Base-by-base conservation (phyloP, 2,888 invertebrate species). In the Leptarthrus brevirostris region DNA sequence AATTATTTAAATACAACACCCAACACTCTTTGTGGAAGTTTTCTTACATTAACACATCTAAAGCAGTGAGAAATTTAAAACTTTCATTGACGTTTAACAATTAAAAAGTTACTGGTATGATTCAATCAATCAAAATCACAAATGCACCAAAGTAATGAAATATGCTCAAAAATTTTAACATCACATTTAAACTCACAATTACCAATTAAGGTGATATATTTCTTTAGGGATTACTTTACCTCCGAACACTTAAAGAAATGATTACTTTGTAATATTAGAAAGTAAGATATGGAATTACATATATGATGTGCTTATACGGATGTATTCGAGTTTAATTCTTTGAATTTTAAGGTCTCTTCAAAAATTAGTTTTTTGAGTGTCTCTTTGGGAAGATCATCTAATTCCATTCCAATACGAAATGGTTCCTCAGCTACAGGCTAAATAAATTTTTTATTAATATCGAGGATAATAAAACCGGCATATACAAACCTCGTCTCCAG, bases 351-450 rank as follows among this genome's bases (percentile, higher is more conserved):
- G 69, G 97, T 97, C 86, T 98, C 99, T 82, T 97, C 94, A 84
- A 96, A 99, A 83, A 99, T 99, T 85, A 94, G 91, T 85, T 93
- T 91, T 88, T 99, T 99, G 80, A 99, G 89, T 73, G 92, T 92
- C 86, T 99, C 98, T 86, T 98, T 97, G 70, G 99, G 98, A 81
- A 98, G 90, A 87, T 99, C 98, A 86, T 99, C 99, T 79, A 98
- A 88, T 86, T 99, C 99, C 91, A 97, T 98, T 80, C 97, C 96
- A 86, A 98, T 95, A 79, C 94, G 93, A 89, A 99, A 99, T 74
- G 99, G 99, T 84, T 96, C 95, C 84, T 98, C 97, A 49, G 98
- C 97, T 54, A 97, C 93, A 66, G 99, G 99, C 97, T 98, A 76
- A 22, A 78, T n/a, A 74, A 64, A 61, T 20, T 71, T 18, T 52